Conservation (phyloP, 2,888 invertebrate species). For the Hydroisotoma schaefferi region DNA sequence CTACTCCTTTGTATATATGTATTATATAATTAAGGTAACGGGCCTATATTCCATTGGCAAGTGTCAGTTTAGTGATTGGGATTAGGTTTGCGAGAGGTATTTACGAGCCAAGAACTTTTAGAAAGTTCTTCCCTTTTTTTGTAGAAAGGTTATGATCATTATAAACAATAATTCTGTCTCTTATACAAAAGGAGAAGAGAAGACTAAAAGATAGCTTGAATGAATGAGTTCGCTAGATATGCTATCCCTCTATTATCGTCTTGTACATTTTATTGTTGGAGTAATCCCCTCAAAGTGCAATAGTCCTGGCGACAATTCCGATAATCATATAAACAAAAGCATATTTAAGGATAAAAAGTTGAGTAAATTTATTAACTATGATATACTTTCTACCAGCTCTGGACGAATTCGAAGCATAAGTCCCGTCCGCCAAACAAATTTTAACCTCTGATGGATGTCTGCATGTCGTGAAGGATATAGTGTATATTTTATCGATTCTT, state of each 20-base stretch:
- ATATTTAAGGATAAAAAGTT: slow-evolving; percentile 86
- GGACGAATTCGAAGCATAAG: slow-evolving; percentile 25
- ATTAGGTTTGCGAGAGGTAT: too few relatives aligned
- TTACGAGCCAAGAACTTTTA: too few relatives aligned
- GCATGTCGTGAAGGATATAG: slow-evolving; percentile 33
- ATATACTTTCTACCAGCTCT: slow-evolving; percentile 28
- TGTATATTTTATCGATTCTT: slow-evolving; percentile 14
- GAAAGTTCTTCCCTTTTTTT: too few relatives aligned
- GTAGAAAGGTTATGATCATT: too few relatives aligned
- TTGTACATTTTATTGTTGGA: slow-evolving; percentile 73
- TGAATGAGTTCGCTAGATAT: slow-evolving; percentile 56
- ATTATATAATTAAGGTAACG: too few relatives aligned
- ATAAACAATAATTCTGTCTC: too few relatives aligned
- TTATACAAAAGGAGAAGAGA: too few relatives aligned
- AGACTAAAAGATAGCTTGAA: not conserved
- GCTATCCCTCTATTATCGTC: slow-evolving; percentile 73
- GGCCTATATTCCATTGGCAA: too few relatives aligned
- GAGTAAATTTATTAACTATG: slow-evolving; percentile 58
- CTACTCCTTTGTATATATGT: too few relatives aligned
- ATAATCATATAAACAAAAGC: slow-evolving; percentile 62
- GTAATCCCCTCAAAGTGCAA: slow-evolving; percentile 54
- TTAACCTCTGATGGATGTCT: slow-evolving; percentile 28
- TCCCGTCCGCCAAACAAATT: slow-evolving; percentile 28
- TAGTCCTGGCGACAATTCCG: slow-evolving; percentile 53
- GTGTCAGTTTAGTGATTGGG: too few relatives aligned